Evolutionary conservation across 2,888 invertebrate genomes (phyloP), one percentile per base, ranked within the genome.

Genomic region (Apamea sordens): DNA sequence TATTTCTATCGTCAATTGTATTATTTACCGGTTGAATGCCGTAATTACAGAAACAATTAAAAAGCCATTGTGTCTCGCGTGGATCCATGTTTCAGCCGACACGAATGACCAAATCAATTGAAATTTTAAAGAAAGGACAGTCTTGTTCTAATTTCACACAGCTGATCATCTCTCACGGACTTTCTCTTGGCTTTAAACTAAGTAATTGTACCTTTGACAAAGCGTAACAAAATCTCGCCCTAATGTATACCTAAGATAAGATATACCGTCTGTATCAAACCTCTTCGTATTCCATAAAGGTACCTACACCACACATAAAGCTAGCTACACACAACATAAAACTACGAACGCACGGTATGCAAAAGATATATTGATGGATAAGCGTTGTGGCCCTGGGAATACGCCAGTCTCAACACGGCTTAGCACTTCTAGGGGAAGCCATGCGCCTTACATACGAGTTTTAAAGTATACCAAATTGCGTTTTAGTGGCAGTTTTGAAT

Each of bases 301-400:
- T 18, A 36, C 1, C 44, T 65, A 10, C 53, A 56, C 13, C 4
- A 75, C 59, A 64, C 15, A 76, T 80, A 81, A 87, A 86, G 88
- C 88, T 88, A 90, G 82, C 65, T 77, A 83, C 28, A 83, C 50
- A 73, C 69, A 76, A 75, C 80, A 82, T 88, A 88, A 91, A 92
- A 90, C 90, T 90, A 89, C 88, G 86, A 86, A 78, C 84, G 73
- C 78, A 79, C 90, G 89, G 91, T 96, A 97, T 97, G 96, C 96
- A 96, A 96, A 96, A 94, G 89, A 88, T 89, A 95, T 97, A 97
- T 97, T 97, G 97, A 97, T 96, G 97, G 97, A 97, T 97, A 96
- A 94, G 95, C 91, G 92, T 82, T 91, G 91, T 93, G 91, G 93
- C 94, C 94, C 93, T 86, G 95, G 97, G 97, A 97, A 96, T 96